These are phyloP conservation scores for Platanista minor DNA, from an alignment of 2,113 vertebrate genomes.

Conservation along the genomic window DNA sequence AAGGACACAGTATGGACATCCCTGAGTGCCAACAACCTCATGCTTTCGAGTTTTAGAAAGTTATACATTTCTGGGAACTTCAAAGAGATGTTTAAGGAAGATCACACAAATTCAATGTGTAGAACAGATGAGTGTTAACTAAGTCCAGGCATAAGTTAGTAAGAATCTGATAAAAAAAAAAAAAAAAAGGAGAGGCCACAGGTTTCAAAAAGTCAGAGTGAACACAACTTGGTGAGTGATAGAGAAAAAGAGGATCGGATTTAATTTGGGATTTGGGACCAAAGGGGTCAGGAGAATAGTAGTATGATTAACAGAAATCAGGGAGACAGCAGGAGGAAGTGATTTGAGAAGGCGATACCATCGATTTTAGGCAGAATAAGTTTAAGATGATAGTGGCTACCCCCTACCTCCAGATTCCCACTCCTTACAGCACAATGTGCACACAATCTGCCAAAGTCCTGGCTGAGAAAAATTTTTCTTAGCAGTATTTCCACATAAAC, in stretches of 20 bases:
- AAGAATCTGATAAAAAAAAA: not conserved
- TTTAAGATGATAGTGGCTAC: not conserved
- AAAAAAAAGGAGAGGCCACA: not conserved
- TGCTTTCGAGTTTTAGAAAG: not conserved
- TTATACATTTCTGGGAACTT: not conserved
- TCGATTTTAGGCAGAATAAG: not conserved
- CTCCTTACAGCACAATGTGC: fast-evolving
- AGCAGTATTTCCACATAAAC: not conserved
- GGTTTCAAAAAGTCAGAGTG: not conserved
- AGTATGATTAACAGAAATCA: not conserved
- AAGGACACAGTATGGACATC: not conserved
- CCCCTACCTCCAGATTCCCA: not conserved
- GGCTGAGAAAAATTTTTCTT: not conserved
- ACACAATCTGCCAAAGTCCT: not conserved
- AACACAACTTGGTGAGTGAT: not conserved
- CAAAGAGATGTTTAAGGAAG: not conserved
- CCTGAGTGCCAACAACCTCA: not conserved
- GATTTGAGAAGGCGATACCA: not conserved
- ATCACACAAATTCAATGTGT: not conserved
- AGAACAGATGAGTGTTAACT: not conserved
- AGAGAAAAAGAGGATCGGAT: not conserved
- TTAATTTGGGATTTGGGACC: not conserved
- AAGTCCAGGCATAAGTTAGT: not conserved
- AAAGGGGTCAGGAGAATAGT: not conserved
- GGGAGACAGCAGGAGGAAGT: not conserved